Evolutionary conservation across 1,140 invertebrate species (phyloP).

Genomic region (Orius laevigatus): DNA sequence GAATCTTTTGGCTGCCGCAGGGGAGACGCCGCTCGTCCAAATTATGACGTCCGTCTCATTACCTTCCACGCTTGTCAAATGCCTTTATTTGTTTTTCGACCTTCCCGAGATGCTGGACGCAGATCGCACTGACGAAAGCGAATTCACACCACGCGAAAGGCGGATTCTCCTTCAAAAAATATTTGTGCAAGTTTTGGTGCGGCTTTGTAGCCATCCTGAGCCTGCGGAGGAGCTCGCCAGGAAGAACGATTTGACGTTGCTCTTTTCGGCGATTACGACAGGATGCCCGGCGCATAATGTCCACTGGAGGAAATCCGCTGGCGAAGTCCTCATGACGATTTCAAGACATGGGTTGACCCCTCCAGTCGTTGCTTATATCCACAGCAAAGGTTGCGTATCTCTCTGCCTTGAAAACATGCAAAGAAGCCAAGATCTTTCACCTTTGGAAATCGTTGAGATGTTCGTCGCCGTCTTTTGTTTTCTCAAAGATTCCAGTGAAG

Average conservation of each 20-base stretch:
- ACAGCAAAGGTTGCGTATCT: conserved; percentile 89
- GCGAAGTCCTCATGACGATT: conserved; percentile 89
- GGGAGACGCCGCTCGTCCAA: conserved; percentile 63
- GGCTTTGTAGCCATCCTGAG: conserved; percentile 77
- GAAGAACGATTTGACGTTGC: conserved; percentile 87
- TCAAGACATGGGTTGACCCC: conserved; percentile 84
- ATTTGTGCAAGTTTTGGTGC: conserved; percentile 90
- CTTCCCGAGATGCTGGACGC: conserved; percentile 70
- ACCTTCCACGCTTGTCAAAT: conserved; percentile 95
- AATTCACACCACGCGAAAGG: conserved; percentile 80
- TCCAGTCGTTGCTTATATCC: conserved; percentile 89
- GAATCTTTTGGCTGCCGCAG: conserved; percentile 76
- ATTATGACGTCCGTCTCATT: conserved; percentile 90
- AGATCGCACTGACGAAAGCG: conserved; percentile 46
- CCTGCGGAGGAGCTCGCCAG: conserved; percentile 90
- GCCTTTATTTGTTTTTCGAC: conserved; percentile 97
- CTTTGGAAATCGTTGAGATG: conserved; percentile 95
- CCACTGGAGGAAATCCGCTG: conserved; percentile 91
- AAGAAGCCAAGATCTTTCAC: conserved; percentile 74
- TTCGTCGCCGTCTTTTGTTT: conserved; percentile 97
- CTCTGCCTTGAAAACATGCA: conserved; percentile 96
- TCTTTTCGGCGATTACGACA: conserved; percentile 93
- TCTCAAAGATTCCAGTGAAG: conserved; percentile 94
- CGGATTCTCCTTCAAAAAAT: conserved; percentile 88
- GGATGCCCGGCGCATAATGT: conserved; percentile 84